These are phyloP conservation scores for Gouania willdenowi DNA, from an alignment of 2,797 vertebrate genomes.

Conservation along the genomic window DNA sequence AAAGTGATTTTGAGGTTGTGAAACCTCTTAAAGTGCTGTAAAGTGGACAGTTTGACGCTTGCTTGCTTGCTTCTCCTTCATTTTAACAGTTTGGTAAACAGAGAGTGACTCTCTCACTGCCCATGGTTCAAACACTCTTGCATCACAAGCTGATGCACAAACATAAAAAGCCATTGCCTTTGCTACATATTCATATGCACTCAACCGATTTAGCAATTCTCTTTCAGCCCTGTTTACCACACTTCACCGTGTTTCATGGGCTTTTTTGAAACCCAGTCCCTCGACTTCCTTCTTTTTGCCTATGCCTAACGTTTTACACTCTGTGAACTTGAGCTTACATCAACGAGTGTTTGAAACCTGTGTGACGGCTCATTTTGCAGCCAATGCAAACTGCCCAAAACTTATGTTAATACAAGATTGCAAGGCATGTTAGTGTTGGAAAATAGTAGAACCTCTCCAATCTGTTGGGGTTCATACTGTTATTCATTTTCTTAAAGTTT, in stretches of 20 bases:
- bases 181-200: constrained; percentile 3
- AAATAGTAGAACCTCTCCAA: too few relatives aligned
- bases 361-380: constrained; percentile 43
- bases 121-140: not conserved
- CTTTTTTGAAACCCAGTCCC: constrained; percentile 20
- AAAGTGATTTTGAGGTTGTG: constrained; percentile 46
- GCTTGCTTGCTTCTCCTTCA: constrained; percentile 20
- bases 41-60: constrained; percentile 48
- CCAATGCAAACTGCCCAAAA: constrained; percentile 39
- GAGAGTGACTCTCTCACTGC: constrained; percentile 18
- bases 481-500: too few relatives aligned
- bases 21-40: constrained; percentile 48
- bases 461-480: too few relatives aligned
- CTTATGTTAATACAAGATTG: constrained; percentile 34
- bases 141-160: too few relatives aligned
- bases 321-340: constrained; percentile 53
- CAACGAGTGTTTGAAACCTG: constrained; percentile 56
- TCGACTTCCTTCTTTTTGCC: constrained; percentile 5
- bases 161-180: constrained; percentile 4
- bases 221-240: constrained; percentile 46
- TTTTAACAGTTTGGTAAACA: constrained; percentile 43
- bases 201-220: constrained; percentile 27
- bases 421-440: constrained; percentile 19
- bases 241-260: constrained; percentile 26
- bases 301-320: constrained; percentile 27